A percentile compares a stretch with the other conserved stretches of the same genome.
Conservation (phyloP, 2,888 invertebrate species). For the Diadromus collaris region DNA sequence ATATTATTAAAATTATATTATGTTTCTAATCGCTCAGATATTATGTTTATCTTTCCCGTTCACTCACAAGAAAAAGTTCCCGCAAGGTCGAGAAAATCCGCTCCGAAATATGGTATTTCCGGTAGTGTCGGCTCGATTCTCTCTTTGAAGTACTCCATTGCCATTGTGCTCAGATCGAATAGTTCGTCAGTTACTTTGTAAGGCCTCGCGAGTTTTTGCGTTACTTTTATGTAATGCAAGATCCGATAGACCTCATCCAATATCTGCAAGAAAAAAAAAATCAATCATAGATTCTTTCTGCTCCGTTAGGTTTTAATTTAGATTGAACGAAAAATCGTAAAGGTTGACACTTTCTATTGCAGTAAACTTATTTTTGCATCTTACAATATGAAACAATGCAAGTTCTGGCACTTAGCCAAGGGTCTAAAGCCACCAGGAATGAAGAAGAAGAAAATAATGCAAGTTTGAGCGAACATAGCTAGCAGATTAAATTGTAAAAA, state of each 20-base stretch:
- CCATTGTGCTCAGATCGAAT: constrained; percentile 97
- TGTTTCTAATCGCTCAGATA: not conserved
- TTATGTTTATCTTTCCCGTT: not conserved
- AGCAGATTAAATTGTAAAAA: too few relatives aligned
- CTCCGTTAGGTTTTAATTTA: not conserved
- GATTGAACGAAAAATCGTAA: not conserved
- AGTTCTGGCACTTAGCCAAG: too few relatives aligned
- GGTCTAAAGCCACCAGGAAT: too few relatives aligned
- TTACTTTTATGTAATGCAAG: constrained; percentile 90
- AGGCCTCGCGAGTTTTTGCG: constrained; percentile 91
- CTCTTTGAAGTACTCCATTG: constrained; percentile 98
- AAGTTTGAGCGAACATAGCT: too few relatives aligned
- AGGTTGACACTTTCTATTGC: too few relatives aligned
- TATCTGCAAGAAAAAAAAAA: constrained; percentile 83
- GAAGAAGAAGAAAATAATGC: too few relatives aligned
- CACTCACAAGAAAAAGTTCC: constrained; percentile 86
- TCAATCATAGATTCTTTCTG: not conserved
- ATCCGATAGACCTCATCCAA: constrained; percentile 95
- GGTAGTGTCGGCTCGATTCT: constrained; percentile 94
- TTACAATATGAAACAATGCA: not conserved
- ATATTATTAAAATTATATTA: constrained; percentile 20
- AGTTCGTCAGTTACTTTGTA: constrained; percentile 97
- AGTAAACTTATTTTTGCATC: not conserved
- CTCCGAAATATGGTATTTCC: constrained; percentile 93
- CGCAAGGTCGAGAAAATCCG: constrained; percentile 91